Evolutionary conservation across 2,113 vertebrate genomes (phyloP).

Genomic region (Apteryx mantelli): DNA sequence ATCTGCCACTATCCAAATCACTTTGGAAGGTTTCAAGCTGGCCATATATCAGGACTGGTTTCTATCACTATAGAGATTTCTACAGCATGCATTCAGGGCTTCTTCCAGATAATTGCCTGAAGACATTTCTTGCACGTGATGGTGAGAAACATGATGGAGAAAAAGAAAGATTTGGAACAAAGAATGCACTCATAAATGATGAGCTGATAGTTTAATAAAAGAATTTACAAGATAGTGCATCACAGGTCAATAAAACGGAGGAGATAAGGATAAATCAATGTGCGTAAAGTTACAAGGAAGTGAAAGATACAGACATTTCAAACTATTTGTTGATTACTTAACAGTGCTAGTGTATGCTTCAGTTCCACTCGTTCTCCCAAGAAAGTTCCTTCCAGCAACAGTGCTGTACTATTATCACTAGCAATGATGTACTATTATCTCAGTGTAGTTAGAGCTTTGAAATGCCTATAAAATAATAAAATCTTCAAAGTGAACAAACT

Average conservation of each 20-base stretch:
- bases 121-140: not conserved
- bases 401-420: not conserved
- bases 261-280: not conserved
- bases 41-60: fast-evolving
- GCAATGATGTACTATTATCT: not conserved
- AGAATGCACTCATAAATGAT: not conserved
- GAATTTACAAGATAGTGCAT: not conserved
- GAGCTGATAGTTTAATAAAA: not conserved
- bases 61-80: not conserved
- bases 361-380: not conserved
- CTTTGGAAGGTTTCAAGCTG: not conserved
- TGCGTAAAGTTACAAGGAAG: not conserved
- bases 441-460: not conserved
- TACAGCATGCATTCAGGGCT: not conserved
- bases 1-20: not conserved
- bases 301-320: not conserved
- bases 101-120: not conserved
- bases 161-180: not conserved
- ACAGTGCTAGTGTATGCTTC: not conserved
- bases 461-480: not conserved
- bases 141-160: not conserved
- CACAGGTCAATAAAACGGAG: not conserved
- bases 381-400: not conserved
- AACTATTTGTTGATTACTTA: not conserved
- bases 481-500: not conserved